Conservation (phyloP, 2,113 vertebrate species). For the Macquaria australasica region DNA sequence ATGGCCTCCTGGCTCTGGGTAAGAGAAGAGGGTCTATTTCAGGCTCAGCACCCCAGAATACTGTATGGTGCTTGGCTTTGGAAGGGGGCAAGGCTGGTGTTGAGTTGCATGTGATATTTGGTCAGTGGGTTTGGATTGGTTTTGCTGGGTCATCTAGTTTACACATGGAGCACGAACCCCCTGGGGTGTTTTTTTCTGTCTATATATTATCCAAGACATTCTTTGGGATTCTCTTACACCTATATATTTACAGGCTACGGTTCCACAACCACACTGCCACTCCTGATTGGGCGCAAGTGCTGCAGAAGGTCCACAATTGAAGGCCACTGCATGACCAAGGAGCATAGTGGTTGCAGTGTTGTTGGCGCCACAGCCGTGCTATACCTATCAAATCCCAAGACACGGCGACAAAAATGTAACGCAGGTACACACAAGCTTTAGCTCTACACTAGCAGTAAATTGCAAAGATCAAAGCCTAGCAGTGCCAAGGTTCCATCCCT, state of each 20-base stretch:
- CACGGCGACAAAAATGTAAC: constrained; percentile 1
- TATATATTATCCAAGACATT: constrained; percentile 42
- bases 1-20: constrained; percentile 42
- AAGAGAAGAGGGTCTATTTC: constrained; percentile 78
- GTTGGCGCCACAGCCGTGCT: neutral
- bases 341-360: neutral
- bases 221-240: constrained; percentile 46
- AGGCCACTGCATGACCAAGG: neutral
- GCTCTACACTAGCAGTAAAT: constrained; percentile 3
- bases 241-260: constrained; percentile 32
- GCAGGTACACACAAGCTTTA: constrained; percentile 24
- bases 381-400: neutral
- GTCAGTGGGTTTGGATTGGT: constrained; percentile 41
- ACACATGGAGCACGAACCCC: neutral
- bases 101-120: constrained; percentile 71
- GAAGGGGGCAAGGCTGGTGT: constrained; percentile 51
- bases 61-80: constrained; percentile 43
- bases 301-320: constrained; percentile 3
- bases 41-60: constrained; percentile 52
- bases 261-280: constrained; percentile 1
- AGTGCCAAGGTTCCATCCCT: constrained; percentile 31
- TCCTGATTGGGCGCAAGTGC: neutral
- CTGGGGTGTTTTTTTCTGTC: constrained; percentile 10
- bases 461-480: constrained; percentile 56
- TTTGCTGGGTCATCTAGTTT: constrained; percentile 46